Evolutionary conservation across 2,113 vertebrate species (phyloP).

Genomic region (Hyaena hyaena): DNA sequence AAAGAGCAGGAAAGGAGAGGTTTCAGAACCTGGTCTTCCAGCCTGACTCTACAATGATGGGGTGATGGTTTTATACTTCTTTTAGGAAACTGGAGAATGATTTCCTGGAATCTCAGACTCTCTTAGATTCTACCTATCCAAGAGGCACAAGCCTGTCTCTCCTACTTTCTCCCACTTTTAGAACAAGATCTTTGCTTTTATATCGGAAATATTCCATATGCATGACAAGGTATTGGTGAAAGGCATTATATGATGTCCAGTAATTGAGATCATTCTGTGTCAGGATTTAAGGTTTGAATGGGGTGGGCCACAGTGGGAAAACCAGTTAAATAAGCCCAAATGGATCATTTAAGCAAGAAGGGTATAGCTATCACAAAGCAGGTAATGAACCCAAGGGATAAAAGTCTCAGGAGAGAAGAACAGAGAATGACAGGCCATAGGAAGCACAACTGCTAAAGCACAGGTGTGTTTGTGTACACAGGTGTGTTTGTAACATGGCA

Average conservation of each 20-base stretch:
- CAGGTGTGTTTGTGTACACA: not conserved
- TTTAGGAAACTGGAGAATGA: not conserved
- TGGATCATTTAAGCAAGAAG: not conserved
- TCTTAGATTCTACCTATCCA: not conserved
- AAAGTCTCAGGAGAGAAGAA: not conserved
- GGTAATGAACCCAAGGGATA: not conserved
- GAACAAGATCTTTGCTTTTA: constrained; percentile 33
- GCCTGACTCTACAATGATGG: not conserved
- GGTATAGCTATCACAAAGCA: not conserved
- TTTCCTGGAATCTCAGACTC: not conserved
- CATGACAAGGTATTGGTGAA: not conserved
- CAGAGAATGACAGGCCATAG: not conserved
- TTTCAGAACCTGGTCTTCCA: not conserved
- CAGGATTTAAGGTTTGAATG: not conserved
- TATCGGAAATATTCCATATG: not conserved
- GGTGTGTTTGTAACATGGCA: too few species aligned
- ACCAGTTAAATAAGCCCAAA: not conserved
- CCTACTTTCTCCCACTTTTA: not conserved
- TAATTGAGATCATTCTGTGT: not conserved
- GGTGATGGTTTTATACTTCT: not conserved
- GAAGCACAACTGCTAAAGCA: not conserved
- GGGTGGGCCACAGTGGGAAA: not conserved
- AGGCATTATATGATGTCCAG: not conserved
- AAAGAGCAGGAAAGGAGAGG: not conserved
- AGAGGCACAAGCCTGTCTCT: not conserved